Base-by-base conservation (phyloP, 2,888 invertebrate species). In the Troilus luridus region DNA sequence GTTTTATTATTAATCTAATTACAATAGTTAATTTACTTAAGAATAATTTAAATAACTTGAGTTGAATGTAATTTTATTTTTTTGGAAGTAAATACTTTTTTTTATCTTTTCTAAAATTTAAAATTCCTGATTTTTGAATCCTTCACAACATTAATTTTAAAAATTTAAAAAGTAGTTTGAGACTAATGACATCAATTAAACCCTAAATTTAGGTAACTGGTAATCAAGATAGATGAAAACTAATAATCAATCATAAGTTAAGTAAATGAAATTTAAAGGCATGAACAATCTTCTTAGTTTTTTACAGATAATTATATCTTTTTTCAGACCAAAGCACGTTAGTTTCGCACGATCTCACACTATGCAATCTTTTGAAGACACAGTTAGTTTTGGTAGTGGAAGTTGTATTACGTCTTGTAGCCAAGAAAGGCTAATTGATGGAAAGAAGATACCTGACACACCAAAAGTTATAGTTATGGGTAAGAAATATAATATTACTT, bases 271-370 rank as follows among this genome's bases (percentile, higher is more conserved):
- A 59, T 59, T 59, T 59, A 59, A 59, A 59, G 59, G 41, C 41
- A 59, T 10, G 14, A 59, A 59, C 14, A 14, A 12, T 59, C 2
- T 59, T 59, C 10, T 59, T 12, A 59, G 14, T 14, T 59, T 59
- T 59, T 59, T 12, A 59, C 14, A 59, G 59, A 12, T 59, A 59
- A 67, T 17, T 54, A 81, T 24, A 85, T n/a, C n/a, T 24, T 24
- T 91, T 94, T 94, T 27, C 95, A 97, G 97, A 94, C 96, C 97
- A 92, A 98, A 98, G 94, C 98, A 98, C 94, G 98, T 98, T 64
- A 98, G 98, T 93, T 98, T 98, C 94, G 97, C 98, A 88, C 96
- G 98, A 91, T 98, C 98, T 9, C 97, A 98, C 94, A 98, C 98
- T 0, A 94, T 98, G 93, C 97, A 97, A 59, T 98, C 97, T 10